Percentiles rank a stretch among this genome's conserved stretches.
These are phyloP conservation scores for Hirtodrosophila duncani DNA, from an alignment of 2,888 invertebrate genomes.

Conservation along the genomic window DNA sequence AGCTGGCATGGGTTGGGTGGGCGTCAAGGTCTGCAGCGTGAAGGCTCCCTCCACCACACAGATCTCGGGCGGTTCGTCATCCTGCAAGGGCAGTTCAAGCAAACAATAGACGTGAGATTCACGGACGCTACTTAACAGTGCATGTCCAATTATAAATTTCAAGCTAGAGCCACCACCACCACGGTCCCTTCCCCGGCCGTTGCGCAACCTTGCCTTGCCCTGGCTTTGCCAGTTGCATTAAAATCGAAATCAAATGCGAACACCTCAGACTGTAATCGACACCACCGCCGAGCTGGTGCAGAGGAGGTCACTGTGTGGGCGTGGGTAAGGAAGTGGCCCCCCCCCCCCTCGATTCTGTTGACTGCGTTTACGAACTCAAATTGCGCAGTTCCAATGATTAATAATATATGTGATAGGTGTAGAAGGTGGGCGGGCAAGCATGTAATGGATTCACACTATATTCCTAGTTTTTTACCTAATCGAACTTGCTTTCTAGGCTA, in stretches of 20 bases:
- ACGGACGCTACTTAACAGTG: too few relatives aligned
- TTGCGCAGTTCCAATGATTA: too few relatives aligned
- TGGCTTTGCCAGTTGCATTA: slow-evolving; percentile 18
- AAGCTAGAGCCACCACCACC: not conserved
- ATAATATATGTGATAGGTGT: too few relatives aligned
- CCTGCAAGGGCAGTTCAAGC: slow-evolving; percentile 79
- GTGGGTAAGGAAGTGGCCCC: slow-evolving; percentile 10
- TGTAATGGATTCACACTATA: too few relatives aligned
- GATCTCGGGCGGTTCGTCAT: slow-evolving; percentile 97
- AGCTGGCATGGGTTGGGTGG: slow-evolving; percentile 95
- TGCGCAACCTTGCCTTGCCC: slow-evolving; percentile 37
- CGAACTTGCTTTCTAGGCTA: too few relatives aligned
- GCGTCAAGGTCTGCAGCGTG: slow-evolving; percentile 92
- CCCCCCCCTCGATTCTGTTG: too few relatives aligned
- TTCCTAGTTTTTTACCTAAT: too few relatives aligned
- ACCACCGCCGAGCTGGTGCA: too few relatives aligned
- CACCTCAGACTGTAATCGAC: slow-evolving; percentile 16
- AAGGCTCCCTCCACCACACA: slow-evolving; percentile 94
- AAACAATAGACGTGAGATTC: slow-evolving; percentile 6
- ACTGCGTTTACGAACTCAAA: too few relatives aligned
- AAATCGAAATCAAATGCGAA: slow-evolving; percentile 8
- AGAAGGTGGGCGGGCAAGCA: too few relatives aligned
- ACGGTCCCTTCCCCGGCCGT: slow-evolving; percentile 8
- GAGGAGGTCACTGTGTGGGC: not conserved
- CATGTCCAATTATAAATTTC: slow-evolving; percentile 57